Evolutionary conservation across 2,888 invertebrate species (phyloP), one percentile per base, ranked within the genome.

Genomic region (Lissocephala sabroskyi): DNA sequence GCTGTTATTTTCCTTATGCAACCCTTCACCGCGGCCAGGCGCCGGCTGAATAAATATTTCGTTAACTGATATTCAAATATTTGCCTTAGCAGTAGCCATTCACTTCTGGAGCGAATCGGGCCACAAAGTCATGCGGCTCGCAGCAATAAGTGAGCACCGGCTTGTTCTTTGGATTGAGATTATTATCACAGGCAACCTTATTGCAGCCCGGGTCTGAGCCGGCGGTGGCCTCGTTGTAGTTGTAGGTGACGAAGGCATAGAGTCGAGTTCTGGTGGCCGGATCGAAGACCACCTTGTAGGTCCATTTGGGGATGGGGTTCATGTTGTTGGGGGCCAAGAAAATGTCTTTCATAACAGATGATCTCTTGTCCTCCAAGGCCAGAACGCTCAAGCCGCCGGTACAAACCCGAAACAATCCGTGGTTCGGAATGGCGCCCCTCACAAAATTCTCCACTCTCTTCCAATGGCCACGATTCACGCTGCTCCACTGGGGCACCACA

Each of bases 381-480:
- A 51, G 17, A 1, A 46, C 16, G 3, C 29, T 51, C 9, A 48
- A n/a, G 2, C 41, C 45, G 1, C 50, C 54, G 6, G 54, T 55
- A 7, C 51, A 41, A 3, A 51, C 44, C 1, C 29, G 29, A 1
- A 39, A 9, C 2, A 18, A 1, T 9, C 30, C 17, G 1, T 36
- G 2, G 4, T 3, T 9, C n/a, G 41, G 16, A 7, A 30, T 23
- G 2, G 26, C 7, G 10, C 14, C 11, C 10, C 42, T 37, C n/a
- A 86, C 79, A 51, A 79, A 79, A 0, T 43, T 48, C 71, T 88
- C 88, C 18, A 86, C 66, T 1, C 57, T 49, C 29, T 83, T 77
- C 88, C 88, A 89, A 61, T 88, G 88, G 3, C 85, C 84, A 0
- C 76, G 85, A 59, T 89, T 89, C 58, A 88, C 86, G 1, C 79